Conservation (phyloP, 2,113 vertebrate genomes). For the Glaucidium brasilianum region DNA sequence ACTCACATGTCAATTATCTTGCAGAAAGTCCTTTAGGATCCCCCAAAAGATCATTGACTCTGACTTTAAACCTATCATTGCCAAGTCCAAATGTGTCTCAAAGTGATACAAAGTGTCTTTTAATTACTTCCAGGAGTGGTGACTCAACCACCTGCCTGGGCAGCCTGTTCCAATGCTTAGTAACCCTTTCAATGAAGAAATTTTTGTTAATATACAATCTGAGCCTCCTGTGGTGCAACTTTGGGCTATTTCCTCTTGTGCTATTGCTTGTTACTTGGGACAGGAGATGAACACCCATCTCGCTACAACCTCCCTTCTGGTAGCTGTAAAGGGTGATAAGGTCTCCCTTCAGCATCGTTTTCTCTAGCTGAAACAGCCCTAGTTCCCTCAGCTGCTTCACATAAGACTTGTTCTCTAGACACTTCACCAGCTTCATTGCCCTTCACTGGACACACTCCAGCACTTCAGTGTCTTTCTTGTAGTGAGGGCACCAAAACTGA, state of each 20-base stretch:
- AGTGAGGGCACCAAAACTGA: background rate
- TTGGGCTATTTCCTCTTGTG: background rate
- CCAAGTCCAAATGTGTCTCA: no score
- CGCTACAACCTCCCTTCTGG: background rate
- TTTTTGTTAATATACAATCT: background rate
- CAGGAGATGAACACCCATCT: no score
- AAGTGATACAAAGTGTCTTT: background rate
- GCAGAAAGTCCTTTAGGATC: no score
- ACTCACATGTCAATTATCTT: no score
- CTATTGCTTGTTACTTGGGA: background rate
- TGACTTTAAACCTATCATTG: background rate
- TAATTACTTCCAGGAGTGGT: background rate
- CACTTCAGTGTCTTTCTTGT: no score
- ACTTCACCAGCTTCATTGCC: accelerated
- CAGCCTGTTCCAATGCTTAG: background rate
- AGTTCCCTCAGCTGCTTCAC: background rate
- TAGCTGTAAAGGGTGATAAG: background rate
- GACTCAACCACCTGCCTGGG: background rate
- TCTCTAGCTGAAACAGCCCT: background rate
- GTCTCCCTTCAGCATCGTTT: background rate
- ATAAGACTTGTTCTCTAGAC: background rate
- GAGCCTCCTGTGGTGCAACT: no score
- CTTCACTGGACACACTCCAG: accelerated
- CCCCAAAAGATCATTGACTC: background rate
- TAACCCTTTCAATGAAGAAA: background rate